phyloP scores from a whole-genome alignment of 1,140 invertebrate genomes.

The Bombus balteatus region DNA sequence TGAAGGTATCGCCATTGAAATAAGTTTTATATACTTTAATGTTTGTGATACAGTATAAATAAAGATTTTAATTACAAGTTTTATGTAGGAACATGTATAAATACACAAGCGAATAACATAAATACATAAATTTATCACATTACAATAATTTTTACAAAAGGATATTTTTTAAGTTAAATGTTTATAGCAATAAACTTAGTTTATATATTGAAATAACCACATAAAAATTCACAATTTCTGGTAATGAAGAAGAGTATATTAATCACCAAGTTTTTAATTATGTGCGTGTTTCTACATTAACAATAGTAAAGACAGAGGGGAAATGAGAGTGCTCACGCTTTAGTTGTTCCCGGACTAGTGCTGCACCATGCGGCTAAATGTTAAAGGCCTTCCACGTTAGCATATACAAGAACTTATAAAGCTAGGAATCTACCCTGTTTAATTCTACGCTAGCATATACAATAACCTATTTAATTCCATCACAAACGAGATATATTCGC shows the following conservation, averaged over 20 bases:
- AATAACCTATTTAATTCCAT: too few species aligned
- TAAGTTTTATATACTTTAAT: conserved; percentile 3
- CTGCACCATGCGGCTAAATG: too few species aligned
- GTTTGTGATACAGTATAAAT: background rate
- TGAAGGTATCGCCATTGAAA: conserved; percentile 83
- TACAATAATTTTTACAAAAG: background rate
- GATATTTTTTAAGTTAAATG: background rate
- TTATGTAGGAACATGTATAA: background rate
- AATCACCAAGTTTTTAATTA: too few species aligned
- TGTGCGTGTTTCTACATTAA: too few species aligned
- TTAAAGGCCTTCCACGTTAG: too few species aligned
- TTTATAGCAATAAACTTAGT: background rate
- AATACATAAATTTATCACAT: background rate
- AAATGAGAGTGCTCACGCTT: too few species aligned
- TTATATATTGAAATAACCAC: background rate
- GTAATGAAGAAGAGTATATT: background rate
- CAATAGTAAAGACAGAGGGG: too few species aligned
- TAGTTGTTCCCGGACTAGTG: too few species aligned
- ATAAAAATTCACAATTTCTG: background rate
- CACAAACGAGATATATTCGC: too few species aligned
- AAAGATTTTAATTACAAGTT: background rate
- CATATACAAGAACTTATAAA: too few species aligned
- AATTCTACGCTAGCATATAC: too few species aligned
- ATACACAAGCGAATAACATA: background rate
- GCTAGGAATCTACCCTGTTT: too few species aligned